Evolutionary conservation across 1,140 invertebrate genomes (phyloP), one percentile per base, ranked within the genome.

Genomic region (Thaumetopoea pityocampa): DNA sequence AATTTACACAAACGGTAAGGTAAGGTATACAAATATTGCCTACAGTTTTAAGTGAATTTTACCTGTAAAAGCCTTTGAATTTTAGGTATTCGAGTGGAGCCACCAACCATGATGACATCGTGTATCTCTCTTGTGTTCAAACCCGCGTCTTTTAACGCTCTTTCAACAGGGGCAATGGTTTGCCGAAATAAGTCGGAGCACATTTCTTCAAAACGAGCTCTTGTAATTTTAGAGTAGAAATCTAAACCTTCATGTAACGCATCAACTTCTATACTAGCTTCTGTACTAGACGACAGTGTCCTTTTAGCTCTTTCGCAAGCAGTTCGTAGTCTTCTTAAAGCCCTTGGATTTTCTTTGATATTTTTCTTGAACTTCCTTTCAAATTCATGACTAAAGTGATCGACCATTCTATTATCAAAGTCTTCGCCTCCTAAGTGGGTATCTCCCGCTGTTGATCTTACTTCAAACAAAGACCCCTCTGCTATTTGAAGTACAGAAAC

Each of bases 401-500:
- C 92, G 0, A 98, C 93, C 85, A 98, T 87, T 22, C 95, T 82
- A 66, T 93, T 92, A 63, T 97, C 90, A 40, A 89, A 95, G 87
- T 92, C 91, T 78, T 92, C 91, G 1, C 92, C 92, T 4, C 92
- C 92, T 26, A 93, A 81, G 67, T 92, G 91, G 0, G 91, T 93
- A 54, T 93, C 91, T 0, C 92, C 92, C 0, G 93, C 91, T 4
- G 94, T 95, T 0, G 94, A 88, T 73, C 89, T 91, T 0, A 95
- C 93, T 86, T 96, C 90, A 55, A 92, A 93, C 10, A 92, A 70
- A 0, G 91, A 91, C 3, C 95, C 95, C 76, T 96, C 94, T 45
- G 93, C 92, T 70, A 97, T 96, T 29, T 91, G 90, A 1, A 97
- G 76, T 24, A 97, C 90, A 8, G 95, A 97, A 0, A 97, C 95